Evolutionary conservation across 2,888 invertebrate species (phyloP), one percentile per base, ranked within the genome.

Genomic region (Dicyrtomina minuta): DNA sequence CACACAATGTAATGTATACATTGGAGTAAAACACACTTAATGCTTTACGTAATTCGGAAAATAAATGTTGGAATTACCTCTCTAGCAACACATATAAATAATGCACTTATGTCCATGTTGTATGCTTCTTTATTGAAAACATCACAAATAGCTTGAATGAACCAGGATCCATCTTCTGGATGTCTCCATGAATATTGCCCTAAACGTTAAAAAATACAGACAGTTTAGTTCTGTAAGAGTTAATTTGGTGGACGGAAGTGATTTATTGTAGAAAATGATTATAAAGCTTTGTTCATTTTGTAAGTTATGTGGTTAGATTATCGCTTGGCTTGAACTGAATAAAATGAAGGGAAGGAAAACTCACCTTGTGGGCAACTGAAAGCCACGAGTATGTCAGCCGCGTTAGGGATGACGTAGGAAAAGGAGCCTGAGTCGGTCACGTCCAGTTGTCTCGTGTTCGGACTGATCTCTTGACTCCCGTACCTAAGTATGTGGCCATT

Each of bases 161-260:
- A 97, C 96, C 96, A 97, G 0, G 96, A 96, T 0, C 96, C 96
- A 72, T 91, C 88, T 39, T 90, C 90, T 39, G 93, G 92, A 81
- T 96, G 96, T 66, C 96, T 88, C 96, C 96, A 96, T 0, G 96
- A 94, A 83, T 89, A 96, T 81, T 88, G 94, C 66, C 96, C 92
- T 90, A 79, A 2, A 79, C 33, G n/a, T n/a, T n/a, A n/a, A n/a
- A n/a, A n/a, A n/a, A n/a, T n/a, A n/a, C n/a, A n/a, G n/a, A n/a
- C n/a, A n/a, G n/a, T n/a, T n/a, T n/a, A n/a, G n/a, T n/a, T n/a
- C n/a, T n/a, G n/a, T n/a, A n/a, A n/a, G n/a, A n/a, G n/a, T n/a
- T n/a, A n/a, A n/a, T n/a, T n/a, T n/a, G n/a, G n/a, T n/a, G n/a
- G n/a, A n/a, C n/a, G n/a, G n/a, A n/a, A n/a, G n/a, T n/a, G n/a